Evolutionary conservation across 1,140 invertebrate species (phyloP).

Genomic region (Hylyphantes graminicola): DNA sequence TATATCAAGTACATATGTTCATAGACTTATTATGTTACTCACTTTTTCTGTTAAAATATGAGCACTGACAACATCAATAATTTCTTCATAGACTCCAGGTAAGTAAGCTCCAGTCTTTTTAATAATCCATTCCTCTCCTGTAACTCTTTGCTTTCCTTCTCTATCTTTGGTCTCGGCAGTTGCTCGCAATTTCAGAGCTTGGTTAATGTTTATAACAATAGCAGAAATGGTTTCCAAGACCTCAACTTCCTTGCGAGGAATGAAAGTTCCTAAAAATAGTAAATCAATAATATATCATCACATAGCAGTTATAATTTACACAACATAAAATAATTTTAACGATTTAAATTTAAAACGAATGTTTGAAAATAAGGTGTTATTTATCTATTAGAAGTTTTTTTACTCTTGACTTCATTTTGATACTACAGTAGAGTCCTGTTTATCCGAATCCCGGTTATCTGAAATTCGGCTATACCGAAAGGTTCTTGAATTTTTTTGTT

Average conservation of each 20-base stretch:
- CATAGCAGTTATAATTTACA: not conserved
- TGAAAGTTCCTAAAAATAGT: constrained; percentile 68
- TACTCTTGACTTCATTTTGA: too few relatives aligned
- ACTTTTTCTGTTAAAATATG: constrained; percentile 71
- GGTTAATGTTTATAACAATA: constrained; percentile 69
- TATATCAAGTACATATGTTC: not conserved
- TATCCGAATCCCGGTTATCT: too few relatives aligned
- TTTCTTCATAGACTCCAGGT: constrained; percentile 71
- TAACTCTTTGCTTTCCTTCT: constrained; percentile 68
- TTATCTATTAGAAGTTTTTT: too few relatives aligned
- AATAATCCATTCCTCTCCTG: constrained; percentile 72
- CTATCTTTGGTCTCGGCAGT: constrained; percentile 70
- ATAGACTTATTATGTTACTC: constrained; percentile 2
- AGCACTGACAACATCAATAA: constrained; percentile 70
- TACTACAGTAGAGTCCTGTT: too few relatives aligned
- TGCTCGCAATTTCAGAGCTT: constrained; percentile 70
- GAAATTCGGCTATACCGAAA: too few relatives aligned
- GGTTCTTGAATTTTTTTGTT: too few relatives aligned
- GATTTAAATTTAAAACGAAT: not conserved
- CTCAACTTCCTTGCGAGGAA: constrained; percentile 70
- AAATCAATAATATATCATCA: not conserved
- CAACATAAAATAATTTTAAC: not conserved
- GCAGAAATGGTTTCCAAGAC: constrained; percentile 69
- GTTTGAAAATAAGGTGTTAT: not conserved
- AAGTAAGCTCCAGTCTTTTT: constrained; percentile 71